These are phyloP conservation scores for Gallinago nigripennis DNA, from an alignment of 2,797 vertebrate species.

Conservation along the genomic window DNA sequence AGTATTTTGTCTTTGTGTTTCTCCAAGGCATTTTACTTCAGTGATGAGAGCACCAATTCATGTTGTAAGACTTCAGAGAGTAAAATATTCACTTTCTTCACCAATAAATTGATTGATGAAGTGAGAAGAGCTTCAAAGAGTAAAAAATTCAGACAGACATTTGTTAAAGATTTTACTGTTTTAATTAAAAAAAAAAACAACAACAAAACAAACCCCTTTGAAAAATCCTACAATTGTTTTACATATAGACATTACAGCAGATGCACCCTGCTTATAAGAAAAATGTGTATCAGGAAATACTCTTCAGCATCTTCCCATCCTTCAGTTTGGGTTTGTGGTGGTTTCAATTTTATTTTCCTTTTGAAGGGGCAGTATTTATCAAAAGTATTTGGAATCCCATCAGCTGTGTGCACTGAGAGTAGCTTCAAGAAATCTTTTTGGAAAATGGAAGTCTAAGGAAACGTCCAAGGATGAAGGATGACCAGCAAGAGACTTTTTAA, in stretches of 20 bases:
- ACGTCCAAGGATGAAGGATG: neutral
- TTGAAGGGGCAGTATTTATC: neutral
- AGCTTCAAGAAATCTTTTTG: neutral
- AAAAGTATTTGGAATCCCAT: neutral
- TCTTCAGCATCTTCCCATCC: neutral
- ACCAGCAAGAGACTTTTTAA: neutral
- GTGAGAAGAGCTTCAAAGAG: neutral
- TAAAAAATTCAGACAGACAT: neutral
- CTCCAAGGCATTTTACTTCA: neutral
- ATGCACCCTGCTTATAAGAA: neutral
- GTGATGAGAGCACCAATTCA: neutral
- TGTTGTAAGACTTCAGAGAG: neutral
- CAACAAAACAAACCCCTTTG: neutral
- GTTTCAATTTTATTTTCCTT: neutral
- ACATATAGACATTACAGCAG: accelerated
- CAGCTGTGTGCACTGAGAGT: neutral
- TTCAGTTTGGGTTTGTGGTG: accelerated
- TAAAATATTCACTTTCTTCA: neutral
- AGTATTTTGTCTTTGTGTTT: neutral
- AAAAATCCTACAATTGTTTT: neutral
- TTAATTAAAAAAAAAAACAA: neutral
- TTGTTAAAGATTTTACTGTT: neutral
- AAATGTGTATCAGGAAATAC: neutral
- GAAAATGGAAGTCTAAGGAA: neutral
- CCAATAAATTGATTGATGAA: neutral